These are phyloP conservation scores for Lerema accius DNA, from an alignment of 1,140 invertebrate species.

Conservation along the genomic window DNA sequence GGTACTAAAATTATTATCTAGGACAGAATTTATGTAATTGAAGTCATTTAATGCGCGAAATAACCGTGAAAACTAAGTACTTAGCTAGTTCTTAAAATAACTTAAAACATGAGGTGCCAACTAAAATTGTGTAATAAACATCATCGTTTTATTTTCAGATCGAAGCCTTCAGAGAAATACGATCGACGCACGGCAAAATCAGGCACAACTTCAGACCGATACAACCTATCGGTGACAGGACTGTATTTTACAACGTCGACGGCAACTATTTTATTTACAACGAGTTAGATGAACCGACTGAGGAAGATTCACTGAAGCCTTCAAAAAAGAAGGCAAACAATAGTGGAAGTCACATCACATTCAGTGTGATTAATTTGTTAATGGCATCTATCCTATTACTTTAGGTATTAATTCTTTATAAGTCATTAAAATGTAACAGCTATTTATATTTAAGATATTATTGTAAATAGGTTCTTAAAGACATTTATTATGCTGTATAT, in stretches of 20 bases:
- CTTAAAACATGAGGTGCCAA: no score
- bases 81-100: no score
- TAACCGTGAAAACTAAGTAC: no score
- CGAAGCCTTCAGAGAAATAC: slow-evolving; percentile 88
- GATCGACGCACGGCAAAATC: slow-evolving; percentile 85
- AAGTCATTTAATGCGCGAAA: no score
- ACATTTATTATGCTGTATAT: no score
- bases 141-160: slow-evolving; percentile 85
- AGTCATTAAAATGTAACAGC: no score
- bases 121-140: no score
- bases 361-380: slow-evolving; percentile 5
- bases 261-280: slow-evolving; percentile 74
- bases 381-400: neutral
- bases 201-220: slow-evolving; percentile 91
- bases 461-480: neutral
- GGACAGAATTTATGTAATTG: no score
- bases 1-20: no score
- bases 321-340: slow-evolving; percentile 45
- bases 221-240: slow-evolving; percentile 87
- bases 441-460: slow-evolving; percentile 1
- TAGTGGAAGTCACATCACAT: slow-evolving; percentile 16
- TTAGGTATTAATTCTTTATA: no score
- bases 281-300: slow-evolving; percentile 66
- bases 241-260: slow-evolving; percentile 83
- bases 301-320: slow-evolving; percentile 35